Percentiles rank a stretch among this genome's conserved stretches.
phyloP scores from a whole-genome alignment of 2,113 vertebrate genomes.

The Gallinago media region DNA sequence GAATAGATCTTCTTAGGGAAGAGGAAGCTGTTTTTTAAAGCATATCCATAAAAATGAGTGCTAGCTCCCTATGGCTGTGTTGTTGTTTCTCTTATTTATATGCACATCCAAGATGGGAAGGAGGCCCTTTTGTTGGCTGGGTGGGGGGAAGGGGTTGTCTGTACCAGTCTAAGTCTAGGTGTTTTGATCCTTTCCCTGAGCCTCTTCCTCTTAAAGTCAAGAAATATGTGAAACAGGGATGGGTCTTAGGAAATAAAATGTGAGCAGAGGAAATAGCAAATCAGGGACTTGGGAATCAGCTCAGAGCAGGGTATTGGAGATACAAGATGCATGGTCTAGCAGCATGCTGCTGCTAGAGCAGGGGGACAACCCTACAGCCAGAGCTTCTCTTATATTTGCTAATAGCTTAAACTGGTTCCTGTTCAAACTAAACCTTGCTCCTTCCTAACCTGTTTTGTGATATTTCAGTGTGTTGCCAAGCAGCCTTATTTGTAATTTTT shows the following conservation, averaged over 20 bases:
- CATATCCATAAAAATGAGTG: not conserved
- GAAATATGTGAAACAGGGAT: not conserved
- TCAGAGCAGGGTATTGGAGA: not conserved
- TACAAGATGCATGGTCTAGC: not conserved
- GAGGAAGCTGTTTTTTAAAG: not conserved
- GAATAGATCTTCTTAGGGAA: not conserved
- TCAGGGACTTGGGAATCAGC: not conserved
- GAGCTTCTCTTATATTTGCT: not conserved
- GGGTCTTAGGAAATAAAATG: not conserved
- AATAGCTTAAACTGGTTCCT: not conserved
- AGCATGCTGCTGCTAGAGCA: not conserved
- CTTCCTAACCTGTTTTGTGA: not conserved
- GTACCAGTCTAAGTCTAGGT: not conserved
- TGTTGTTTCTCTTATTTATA: not conserved
- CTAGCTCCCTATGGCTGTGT: not conserved
- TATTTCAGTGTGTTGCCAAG: not conserved
- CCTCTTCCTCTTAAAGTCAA: not conserved
- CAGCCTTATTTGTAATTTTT: conserved; percentile 6
- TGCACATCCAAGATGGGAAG: not conserved
- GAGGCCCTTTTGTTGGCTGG: not conserved
- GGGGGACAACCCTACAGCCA: not conserved
- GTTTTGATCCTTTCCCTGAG: not conserved
- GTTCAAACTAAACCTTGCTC: conserved; percentile 32
- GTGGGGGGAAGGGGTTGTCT: not conserved
- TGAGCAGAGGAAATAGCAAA: not conserved